Evolutionary conservation across 1,140 invertebrate genomes (phyloP).

Genomic region (Xylocopa sonorina): DNA sequence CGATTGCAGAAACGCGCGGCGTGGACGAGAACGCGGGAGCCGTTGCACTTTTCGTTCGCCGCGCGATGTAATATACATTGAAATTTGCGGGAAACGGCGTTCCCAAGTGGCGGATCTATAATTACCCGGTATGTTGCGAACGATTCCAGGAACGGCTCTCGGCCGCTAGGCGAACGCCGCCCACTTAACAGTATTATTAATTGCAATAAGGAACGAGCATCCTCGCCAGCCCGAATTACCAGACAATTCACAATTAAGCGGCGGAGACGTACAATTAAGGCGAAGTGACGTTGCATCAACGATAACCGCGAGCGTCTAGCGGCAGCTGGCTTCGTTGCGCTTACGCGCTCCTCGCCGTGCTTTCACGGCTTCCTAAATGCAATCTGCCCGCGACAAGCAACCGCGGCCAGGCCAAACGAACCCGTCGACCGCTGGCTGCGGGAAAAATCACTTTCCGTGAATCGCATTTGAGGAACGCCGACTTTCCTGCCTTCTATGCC

Average conservation of each 20-base stretch:
- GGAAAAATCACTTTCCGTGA: slow-evolving; percentile 35
- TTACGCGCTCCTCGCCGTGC: slow-evolving; percentile 31
- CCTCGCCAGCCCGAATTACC: slow-evolving; percentile 50
- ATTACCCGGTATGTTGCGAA: slow-evolving; percentile 41
- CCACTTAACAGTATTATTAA: slow-evolving; percentile 54
- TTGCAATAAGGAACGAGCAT: slow-evolving; percentile 44
- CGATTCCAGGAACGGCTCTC: slow-evolving; percentile 34
- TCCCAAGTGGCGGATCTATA: slow-evolving; percentile 18
- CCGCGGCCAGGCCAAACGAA: slow-evolving; percentile 11
- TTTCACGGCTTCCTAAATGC: slow-evolving; percentile 42
- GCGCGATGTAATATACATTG: neutral
- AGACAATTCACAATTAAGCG: slow-evolving; percentile 54
- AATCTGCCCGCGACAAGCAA: slow-evolving; percentile 18
- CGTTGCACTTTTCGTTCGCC: no score
- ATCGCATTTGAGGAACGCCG: slow-evolving; percentile 1
- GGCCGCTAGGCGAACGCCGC: slow-evolving; percentile 1
- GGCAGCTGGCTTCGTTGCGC: slow-evolving; percentile 26
- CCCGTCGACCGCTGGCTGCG: neutral
- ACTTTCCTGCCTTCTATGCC: no score
- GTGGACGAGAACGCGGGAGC: no score
- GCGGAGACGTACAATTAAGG: slow-evolving; percentile 51
- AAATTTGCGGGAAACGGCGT: neutral
- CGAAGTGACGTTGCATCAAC: slow-evolving; percentile 45
- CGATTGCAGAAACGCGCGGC: no score
- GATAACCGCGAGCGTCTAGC: slow-evolving; percentile 22